Evolutionary conservation across 2,113 vertebrate species (phyloP), one percentile per base, ranked within the genome.

Genomic region (Aramus guarauna): DNA sequence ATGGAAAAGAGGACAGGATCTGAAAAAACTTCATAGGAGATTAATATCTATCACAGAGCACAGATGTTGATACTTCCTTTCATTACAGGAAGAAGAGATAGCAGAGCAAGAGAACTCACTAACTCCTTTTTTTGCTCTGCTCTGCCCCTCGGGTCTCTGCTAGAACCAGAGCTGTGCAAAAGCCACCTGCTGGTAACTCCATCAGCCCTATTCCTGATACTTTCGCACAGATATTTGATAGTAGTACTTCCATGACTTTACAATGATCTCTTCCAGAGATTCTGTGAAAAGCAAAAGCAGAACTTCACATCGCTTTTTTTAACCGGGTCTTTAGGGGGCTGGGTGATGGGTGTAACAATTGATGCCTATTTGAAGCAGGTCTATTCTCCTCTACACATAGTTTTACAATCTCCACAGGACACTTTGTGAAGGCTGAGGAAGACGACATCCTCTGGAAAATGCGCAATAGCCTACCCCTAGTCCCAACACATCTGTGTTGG

Each of bases 391-490:
- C 50, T 63, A 59, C 17, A 45, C 13, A 48, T 4, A 83, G 30
- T 48, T 79, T 88, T 50, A 60, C 10, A 47, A 20, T 30, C 64
- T 59, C 47, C 64, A 41, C 5, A 67, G 22, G 41, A 66, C 24
- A 11, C 16, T 73, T 27, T 58, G 37, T 53, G 39, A 30, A 59
- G 29, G 24, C 39, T n/a, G 41, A 85, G 24, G 22, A 89, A 39
- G 23, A 79, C 43, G 20, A 48, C 2, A 39, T 9, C 13, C 21
- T 37, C 50, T 80, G 15, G 16, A 72, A 92, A 82, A 79, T 1
- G 0, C 27, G 9, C 2, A 5, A 88, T 1, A 12, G 17, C 16
- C 26, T 66, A 37, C 5, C 8, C 6, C 8, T 56, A 68, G 19
- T 34, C 12, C 19, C 9, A 59, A 23, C 12, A 23, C 18, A 75